phyloP scores from a whole-genome alignment of 2,113 vertebrate genomes.

The Illadopsis cleaveri region DNA sequence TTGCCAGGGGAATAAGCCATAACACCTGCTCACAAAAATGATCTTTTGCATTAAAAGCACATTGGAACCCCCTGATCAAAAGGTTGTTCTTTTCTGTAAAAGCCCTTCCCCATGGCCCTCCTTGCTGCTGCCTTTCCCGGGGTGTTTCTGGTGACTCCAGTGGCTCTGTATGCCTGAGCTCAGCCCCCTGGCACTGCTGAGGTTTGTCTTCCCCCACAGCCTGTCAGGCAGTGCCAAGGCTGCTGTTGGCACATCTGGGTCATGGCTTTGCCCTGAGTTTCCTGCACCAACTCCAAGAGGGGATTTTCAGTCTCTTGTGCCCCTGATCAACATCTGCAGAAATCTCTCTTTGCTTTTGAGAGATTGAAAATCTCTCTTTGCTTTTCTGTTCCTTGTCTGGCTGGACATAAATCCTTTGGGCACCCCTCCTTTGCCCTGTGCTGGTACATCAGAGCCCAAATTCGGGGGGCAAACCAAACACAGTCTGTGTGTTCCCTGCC shows the following conservation, averaged over 20 bases:
- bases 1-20: background rate
- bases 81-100: background rate
- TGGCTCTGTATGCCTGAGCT: background rate
- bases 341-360: background rate
- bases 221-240: background rate
- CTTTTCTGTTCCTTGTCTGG: background rate
- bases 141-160: background rate
- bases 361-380: background rate
- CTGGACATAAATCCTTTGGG: background rate
- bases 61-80: background rate
- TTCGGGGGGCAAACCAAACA: background rate
- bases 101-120: background rate
- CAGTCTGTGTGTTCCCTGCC: background rate
- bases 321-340: background rate
- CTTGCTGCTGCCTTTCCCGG: background rate
- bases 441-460: rapidly evolving
- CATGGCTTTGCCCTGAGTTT: background rate
- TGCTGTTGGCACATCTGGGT: background rate
- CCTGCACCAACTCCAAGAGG: background rate
- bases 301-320: background rate
- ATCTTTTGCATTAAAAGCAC: background rate
- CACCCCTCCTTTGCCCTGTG: background rate
- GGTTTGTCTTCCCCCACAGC: background rate
- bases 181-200: background rate
- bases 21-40: background rate